phyloP scores from a whole-genome alignment of 2,113 vertebrate species.

The Myanophis thanlyinensis region DNA sequence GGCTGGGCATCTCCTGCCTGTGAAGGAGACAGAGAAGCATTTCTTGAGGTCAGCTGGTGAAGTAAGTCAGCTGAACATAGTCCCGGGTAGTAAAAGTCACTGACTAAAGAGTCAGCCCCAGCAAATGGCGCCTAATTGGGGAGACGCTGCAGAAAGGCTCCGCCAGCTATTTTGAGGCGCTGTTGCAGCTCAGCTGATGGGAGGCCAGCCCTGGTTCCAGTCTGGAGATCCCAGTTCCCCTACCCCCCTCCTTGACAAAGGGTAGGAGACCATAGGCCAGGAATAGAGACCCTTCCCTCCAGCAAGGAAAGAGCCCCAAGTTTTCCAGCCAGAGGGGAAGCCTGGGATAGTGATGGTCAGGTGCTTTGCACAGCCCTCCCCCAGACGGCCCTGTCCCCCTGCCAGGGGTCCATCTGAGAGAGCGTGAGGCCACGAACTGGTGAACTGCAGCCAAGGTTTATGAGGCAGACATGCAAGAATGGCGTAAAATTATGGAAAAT shows the following conservation, averaged over 20 bases:
- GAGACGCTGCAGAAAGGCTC: not conserved
- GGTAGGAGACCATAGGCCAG: not conserved
- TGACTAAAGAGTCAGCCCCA: not conserved
- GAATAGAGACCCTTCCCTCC: not conserved
- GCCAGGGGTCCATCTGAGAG: not conserved
- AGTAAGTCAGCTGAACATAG: no score
- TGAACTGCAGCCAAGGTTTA: slow-evolving; percentile 75
- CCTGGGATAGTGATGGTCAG: not conserved
- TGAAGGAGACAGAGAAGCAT: not conserved
- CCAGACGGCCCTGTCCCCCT: not conserved
- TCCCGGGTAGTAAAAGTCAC: not conserved
- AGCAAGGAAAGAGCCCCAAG: not conserved
- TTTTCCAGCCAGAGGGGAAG: not conserved
- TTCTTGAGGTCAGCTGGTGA: not conserved
- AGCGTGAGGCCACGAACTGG: slow-evolving; percentile 55
- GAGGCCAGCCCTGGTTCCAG: rapidly evolving
- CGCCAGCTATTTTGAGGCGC: not conserved
- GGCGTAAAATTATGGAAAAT: slow-evolving; percentile 78
- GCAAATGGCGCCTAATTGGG: not conserved
- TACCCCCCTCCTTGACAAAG: not conserved
- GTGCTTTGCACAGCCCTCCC: not conserved
- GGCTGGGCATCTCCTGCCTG: not conserved
- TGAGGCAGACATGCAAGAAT: slow-evolving; percentile 74
- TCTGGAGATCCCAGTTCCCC: not conserved
- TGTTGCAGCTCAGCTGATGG: not conserved